Evolutionary conservation across 2,113 vertebrate genomes (phyloP).

Genomic region (Chrysochloris asiatica): DNA sequence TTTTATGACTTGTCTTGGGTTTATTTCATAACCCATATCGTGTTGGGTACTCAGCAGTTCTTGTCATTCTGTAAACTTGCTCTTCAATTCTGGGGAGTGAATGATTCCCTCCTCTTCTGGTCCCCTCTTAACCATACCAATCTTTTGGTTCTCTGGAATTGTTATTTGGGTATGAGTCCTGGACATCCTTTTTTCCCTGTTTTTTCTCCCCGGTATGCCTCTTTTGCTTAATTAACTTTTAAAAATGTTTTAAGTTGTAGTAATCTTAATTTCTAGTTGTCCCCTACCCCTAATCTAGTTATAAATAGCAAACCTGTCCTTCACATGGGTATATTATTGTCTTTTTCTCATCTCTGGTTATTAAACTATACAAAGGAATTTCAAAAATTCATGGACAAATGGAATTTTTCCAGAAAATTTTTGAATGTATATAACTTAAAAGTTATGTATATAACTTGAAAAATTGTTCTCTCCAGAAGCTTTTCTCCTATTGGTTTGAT

Average conservation of each 20-base stretch:
- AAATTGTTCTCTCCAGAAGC: not conserved
- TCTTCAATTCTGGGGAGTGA: constrained; percentile 1
- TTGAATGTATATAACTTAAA: too few species aligned
- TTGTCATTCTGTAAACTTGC: not conserved
- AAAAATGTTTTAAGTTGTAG: not conserved
- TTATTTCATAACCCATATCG: constrained; percentile 2
- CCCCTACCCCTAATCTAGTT: not conserved
- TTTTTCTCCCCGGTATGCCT: not conserved
- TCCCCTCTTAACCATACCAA: not conserved
- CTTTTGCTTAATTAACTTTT: too few species aligned
- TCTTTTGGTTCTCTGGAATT: not conserved
- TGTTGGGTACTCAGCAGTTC: not conserved
- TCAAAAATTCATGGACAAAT: not conserved
- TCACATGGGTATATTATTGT: not conserved
- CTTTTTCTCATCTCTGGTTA: not conserved
- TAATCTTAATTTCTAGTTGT: not conserved
- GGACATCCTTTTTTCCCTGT: not conserved
- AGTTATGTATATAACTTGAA: too few species aligned
- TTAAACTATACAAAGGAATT: not conserved
- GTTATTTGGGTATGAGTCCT: not conserved
- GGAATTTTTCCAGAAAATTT: too few species aligned
- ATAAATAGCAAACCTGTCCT: not conserved
- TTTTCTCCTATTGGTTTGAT: not conserved
- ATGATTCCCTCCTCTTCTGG: not conserved
- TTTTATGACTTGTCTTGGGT: not conserved